Conservation (phyloP, 2,113 vertebrate genomes). For the Hucho hucho region DNA sequence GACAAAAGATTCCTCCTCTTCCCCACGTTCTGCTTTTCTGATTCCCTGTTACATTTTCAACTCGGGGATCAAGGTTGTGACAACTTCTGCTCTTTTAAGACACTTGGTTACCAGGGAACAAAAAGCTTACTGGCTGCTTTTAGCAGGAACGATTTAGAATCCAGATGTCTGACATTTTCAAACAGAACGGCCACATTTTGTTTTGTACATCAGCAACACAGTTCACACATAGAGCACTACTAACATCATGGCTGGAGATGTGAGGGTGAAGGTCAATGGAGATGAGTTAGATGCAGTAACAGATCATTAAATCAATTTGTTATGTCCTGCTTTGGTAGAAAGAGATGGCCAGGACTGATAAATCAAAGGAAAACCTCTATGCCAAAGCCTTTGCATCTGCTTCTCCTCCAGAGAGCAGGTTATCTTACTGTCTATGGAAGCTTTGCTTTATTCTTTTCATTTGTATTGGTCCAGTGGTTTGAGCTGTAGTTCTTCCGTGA, state of each 20-base stretch:
- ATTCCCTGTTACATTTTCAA: conserved; percentile 34
- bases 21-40: conserved; percentile 36
- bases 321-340: too few species aligned
- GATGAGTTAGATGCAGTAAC: too few species aligned
- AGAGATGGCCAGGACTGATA: too few species aligned
- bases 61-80: conserved; percentile 24
- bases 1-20: conserved; percentile 17
- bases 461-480: conserved; percentile 28
- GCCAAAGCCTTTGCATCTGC: background rate
- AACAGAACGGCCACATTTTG: background rate
- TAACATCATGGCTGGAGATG: too few species aligned
- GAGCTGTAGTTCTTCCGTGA: conserved; percentile 8
- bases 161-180: background rate
- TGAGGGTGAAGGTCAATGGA: too few species aligned
- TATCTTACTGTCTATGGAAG: conserved; percentile 30
- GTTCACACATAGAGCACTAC: too few species aligned
- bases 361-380: background rate
- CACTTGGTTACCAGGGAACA: conserved; percentile 8
- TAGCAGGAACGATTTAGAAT: background rate
- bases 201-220: background rate
- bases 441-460: conserved; percentile 11
- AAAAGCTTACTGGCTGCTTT: background rate
- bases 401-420: conserved; percentile 9
- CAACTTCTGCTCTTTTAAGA: conserved; percentile 10
- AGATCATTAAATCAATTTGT: too few species aligned